phyloP scores from a whole-genome alignment of 2,113 vertebrate species.

The Colaptes auratus region DNA sequence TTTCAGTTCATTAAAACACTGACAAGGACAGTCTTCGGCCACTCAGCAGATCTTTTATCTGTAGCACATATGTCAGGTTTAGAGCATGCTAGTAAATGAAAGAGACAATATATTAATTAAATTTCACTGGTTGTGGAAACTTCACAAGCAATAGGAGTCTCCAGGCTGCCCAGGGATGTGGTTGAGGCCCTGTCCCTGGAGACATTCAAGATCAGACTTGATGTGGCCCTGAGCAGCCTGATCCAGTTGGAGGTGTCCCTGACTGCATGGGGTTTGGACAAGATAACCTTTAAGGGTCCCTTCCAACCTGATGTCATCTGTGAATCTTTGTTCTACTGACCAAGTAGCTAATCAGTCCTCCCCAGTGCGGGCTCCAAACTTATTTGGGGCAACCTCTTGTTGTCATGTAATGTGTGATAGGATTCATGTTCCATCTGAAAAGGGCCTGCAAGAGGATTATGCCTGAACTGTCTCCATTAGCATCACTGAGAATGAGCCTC shows the following conservation, averaged over 20 bases:
- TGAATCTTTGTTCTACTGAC: not conserved
- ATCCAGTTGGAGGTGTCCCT: too few relatives aligned
- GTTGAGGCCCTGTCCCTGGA: too few relatives aligned
- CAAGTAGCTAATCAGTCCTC: not conserved
- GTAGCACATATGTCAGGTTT: not conserved
- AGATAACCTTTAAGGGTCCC: too few relatives aligned
- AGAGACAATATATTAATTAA: not conserved
- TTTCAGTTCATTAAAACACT: not conserved
- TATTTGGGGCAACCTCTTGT: not conserved
- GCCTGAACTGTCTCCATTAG: not conserved
- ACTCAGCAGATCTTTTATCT: not conserved
- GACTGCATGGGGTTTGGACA: too few relatives aligned
- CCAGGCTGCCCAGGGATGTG: too few relatives aligned
- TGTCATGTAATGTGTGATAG: rapidly evolving
- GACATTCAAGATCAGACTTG: too few relatives aligned
- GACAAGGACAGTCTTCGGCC: not conserved
- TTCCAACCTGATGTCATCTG: too few relatives aligned
- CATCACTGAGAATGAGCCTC: not conserved
- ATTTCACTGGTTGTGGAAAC: not conserved
- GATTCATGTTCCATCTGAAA: not conserved
- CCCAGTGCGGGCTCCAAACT: not conserved
- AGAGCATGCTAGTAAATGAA: not conserved
- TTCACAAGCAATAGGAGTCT: not conserved
- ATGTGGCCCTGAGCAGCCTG: too few relatives aligned
- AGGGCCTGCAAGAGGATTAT: not conserved